phyloP scores from a whole-genome alignment of 2,888 invertebrate species.

The Hemicrepidius hirtus region DNA sequence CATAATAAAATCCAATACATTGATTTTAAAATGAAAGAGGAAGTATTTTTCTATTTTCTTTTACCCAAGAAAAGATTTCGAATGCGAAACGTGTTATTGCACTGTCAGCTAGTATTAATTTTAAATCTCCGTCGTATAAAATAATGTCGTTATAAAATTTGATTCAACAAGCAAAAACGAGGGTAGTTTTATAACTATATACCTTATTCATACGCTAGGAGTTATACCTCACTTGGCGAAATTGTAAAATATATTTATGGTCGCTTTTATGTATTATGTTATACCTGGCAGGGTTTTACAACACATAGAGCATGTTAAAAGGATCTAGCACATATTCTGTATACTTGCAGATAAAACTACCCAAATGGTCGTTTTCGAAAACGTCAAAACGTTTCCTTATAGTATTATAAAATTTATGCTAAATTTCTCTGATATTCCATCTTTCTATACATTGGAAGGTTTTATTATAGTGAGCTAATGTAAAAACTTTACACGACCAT shows the following conservation, averaged over 20 bases:
- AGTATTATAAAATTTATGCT: neutral
- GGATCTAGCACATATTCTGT: slow-evolving; percentile 18
- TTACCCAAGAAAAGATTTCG: slow-evolving; percentile 8
- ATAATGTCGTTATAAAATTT: slow-evolving; percentile 54
- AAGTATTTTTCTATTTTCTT: slow-evolving; percentile 6
- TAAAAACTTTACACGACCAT: too few species aligned
- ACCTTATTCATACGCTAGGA: slow-evolving; percentile 55
- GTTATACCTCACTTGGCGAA: slow-evolving; percentile 68
- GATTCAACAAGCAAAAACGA: slow-evolving; percentile 54
- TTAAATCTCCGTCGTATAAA: slow-evolving; percentile 54
- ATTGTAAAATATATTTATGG: slow-evolving; percentile 71
- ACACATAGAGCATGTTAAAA: slow-evolving; percentile 37
- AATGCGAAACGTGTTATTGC: slow-evolving; percentile 48
- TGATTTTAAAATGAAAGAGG: neutral
- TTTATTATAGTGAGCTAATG: too few species aligned
- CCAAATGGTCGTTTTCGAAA: slow-evolving; percentile 1
- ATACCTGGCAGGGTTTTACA: slow-evolving; percentile 54
- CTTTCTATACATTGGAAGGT: too few species aligned
- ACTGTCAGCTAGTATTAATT: slow-evolving; percentile 54
- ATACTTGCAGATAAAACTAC: slow-evolving; percentile 7
- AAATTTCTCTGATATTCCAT: too few species aligned
- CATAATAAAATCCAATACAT: neutral
- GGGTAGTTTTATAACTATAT: slow-evolving; percentile 56
- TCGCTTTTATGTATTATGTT: slow-evolving; percentile 68
- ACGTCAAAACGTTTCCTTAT: neutral